These are phyloP conservation scores for Lonchura striata DNA, from an alignment of 2,113 vertebrate genomes.

Conservation along the genomic window DNA sequence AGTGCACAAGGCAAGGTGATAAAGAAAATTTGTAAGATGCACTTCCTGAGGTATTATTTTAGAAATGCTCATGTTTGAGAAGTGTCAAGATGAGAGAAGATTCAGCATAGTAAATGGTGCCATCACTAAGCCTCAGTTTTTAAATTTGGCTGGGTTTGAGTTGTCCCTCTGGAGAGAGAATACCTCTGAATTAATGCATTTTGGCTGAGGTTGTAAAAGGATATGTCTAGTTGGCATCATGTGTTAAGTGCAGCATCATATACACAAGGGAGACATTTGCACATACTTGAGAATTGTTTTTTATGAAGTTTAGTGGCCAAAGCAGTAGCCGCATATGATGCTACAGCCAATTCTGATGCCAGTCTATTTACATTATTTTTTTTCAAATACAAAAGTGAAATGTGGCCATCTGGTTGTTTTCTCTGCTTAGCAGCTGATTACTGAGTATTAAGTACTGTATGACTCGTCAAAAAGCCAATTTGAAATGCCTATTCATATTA, in stretches of 20 bases:
- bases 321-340: not conserved
- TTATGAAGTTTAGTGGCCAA: not conserved
- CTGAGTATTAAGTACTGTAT: not conserved
- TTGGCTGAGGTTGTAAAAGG: not conserved
- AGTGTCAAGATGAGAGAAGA: not conserved
- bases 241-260: not conserved
- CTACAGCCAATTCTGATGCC: not conserved
- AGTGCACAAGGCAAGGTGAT: not conserved
- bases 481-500: not conserved
- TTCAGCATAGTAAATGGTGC: not conserved
- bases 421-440: not conserved
- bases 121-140: not conserved
- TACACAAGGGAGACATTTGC: not conserved
- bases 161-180: not conserved
- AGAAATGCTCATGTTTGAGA: not conserved
- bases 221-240: not conserved
- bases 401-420: not conserved
- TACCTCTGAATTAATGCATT: not conserved
- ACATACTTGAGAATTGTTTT: not conserved
- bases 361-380: not conserved
- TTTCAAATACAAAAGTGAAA: not conserved
- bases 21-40: not conserved
- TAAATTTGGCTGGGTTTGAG: not conserved
- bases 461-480: not conserved
- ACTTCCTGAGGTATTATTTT: not conserved